Evolutionary conservation across 2,113 vertebrate species (phyloP).

Genomic region (Dasypus novemcinctus): DNA sequence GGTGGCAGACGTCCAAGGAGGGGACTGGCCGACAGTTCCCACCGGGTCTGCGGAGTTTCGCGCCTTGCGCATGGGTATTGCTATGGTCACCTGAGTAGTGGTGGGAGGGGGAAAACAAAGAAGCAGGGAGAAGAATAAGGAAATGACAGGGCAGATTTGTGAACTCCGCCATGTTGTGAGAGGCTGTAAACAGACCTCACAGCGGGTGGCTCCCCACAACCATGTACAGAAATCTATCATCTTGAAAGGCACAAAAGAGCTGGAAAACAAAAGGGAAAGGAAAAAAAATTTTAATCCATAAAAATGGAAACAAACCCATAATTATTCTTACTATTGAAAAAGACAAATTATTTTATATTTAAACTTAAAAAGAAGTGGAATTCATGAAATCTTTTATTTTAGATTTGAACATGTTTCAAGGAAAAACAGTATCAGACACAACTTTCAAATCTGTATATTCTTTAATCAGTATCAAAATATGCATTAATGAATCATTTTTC

Average conservation of each 20-base stretch:
- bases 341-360: conserved; percentile 6
- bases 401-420: not conserved
- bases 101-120: too few species aligned
- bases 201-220: too few species aligned
- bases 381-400: conserved; percentile 37
- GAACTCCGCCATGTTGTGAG: too few species aligned
- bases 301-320: not conserved
- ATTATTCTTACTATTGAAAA: not conserved
- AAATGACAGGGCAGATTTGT: too few species aligned
- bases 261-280: conserved; percentile 70
- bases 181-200: too few species aligned
- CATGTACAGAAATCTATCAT: conserved; percentile 97
- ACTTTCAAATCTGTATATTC: not conserved
- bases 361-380: conserved; percentile 17
- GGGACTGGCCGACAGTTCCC: too few species aligned
- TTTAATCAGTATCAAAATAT: not conserved
- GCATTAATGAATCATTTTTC: conserved; percentile 5
- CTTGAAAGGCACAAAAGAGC: conserved; percentile 99
- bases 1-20: too few species aligned
- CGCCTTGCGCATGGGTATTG: too few species aligned
- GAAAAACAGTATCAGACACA: not conserved
- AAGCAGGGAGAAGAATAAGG: too few species aligned
- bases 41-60: too few species aligned
- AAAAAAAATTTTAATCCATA: too few species aligned
- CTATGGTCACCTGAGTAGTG: too few species aligned